Conservation (phyloP, 2,113 vertebrate genomes). For the Cololabis saira region DNA sequence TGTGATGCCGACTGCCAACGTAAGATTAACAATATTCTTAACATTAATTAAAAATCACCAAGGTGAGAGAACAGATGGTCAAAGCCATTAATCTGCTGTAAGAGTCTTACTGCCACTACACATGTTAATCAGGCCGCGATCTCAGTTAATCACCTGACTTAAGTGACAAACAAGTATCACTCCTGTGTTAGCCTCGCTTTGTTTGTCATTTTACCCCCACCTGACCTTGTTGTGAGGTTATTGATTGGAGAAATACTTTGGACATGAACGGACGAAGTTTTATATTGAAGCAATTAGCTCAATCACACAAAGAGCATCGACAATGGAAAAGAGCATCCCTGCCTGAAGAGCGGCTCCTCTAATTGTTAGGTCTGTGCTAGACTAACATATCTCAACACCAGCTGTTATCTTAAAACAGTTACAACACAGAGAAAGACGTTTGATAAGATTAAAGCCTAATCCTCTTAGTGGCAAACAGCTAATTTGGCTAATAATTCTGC, state of each 20-base stretch:
- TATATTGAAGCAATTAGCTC: conserved; percentile 11
- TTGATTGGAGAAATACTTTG: conserved; percentile 41
- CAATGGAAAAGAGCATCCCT: conserved; percentile 2
- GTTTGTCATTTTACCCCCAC: conserved; percentile 55
- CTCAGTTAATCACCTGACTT: conserved; percentile 80
- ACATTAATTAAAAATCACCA: conserved; percentile 81
- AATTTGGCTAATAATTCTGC: conserved; percentile 79
- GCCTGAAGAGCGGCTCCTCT: conserved; percentile 27
- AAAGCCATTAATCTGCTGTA: conserved; percentile 70
- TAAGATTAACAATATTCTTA: conserved; percentile 67
- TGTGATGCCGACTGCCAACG: conserved; percentile 42
- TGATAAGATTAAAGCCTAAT: conserved; percentile 76
- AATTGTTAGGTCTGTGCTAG: conserved; percentile 7
- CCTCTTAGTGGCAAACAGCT: conserved; percentile 81
- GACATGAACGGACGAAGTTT: conserved; percentile 13
- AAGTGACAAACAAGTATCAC: conserved; percentile 81
- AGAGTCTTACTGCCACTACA: conserved; percentile 80
- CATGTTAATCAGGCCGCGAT: conserved; percentile 80
- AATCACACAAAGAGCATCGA: background rate
- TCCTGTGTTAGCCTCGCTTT: conserved; percentile 61
- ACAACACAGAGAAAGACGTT: conserved; percentile 62
- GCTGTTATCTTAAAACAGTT: conserved; percentile 40
- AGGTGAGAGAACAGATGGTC: conserved; percentile 78
- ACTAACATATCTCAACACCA: conserved; percentile 42
- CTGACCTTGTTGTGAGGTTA: conserved; percentile 56